These are phyloP conservation scores for Bungarus multicinctus DNA, from an alignment of 2,113 vertebrate genomes.

Conservation along the genomic window DNA sequence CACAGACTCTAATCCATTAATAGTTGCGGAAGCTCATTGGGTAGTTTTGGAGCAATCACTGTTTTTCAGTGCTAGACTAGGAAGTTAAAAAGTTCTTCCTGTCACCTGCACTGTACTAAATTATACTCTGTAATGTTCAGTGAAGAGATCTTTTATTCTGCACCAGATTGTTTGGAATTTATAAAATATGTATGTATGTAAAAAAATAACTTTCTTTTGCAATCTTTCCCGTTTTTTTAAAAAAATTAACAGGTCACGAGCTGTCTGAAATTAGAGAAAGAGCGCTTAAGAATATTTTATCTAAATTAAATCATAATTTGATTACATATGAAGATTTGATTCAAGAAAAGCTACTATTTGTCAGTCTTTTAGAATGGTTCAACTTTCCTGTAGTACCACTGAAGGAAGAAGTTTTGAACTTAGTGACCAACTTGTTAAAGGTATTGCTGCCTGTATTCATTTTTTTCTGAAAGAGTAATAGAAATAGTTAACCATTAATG, in stretches of 20 bases:
- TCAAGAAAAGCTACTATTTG: constrained; percentile 81
- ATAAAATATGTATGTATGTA: not conserved
- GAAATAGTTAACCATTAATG: not conserved
- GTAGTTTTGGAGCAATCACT: not conserved
- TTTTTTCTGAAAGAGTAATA: not conserved
- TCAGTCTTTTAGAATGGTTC: constrained; percentile 89
- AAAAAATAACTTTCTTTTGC: not conserved
- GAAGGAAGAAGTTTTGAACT: constrained; percentile 80
- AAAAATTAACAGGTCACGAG: constrained; percentile 75
- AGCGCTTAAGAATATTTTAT: constrained; percentile 80
- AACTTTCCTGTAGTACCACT: constrained; percentile 86
- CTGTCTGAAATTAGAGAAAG: constrained; percentile 90
- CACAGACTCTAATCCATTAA: not conserved
- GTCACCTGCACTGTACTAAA: not conserved
- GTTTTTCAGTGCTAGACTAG: not conserved
- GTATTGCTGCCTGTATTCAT: constrained; percentile 57
- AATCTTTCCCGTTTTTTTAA: not conserved
- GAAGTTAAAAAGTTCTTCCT: not conserved
- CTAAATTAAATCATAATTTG: constrained; percentile 84
- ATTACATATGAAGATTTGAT: constrained; percentile 78
- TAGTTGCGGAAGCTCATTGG: not conserved
- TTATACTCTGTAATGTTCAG: not conserved
- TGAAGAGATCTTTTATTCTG: not conserved
- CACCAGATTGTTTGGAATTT: not conserved
- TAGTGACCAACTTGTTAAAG: constrained; percentile 81